Base-by-base conservation (phyloP, 2,888 invertebrate genomes). In the Rhaphigaster nebulosa region DNA sequence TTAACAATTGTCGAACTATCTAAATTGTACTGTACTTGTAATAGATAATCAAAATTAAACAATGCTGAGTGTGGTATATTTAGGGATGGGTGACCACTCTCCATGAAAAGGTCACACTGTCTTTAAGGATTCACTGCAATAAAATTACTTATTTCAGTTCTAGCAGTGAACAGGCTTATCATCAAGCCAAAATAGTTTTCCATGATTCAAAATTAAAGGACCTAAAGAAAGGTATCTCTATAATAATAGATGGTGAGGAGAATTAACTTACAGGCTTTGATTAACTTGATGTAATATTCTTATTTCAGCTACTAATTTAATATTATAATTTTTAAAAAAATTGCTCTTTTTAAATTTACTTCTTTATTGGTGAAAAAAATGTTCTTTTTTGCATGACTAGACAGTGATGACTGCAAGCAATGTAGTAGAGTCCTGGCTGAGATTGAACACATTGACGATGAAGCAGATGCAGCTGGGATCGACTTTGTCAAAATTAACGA, bases 351-450 rank as follows among this genome's bases (percentile, higher is more conserved):
- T 54, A 89, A 50, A 91, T 92, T 90, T 84, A 91, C 80, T 60
- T 29, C 8, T 90, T 52, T 52, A 84, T 56, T 96, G 60, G 60
- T n/a, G 12, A 96, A 54, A 65, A 45, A 41, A 87, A 87, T 87
- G 41, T 65, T 90, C 4, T 52, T 54, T 60, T 89, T 84, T 84
- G 26, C 26, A 56, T 88, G 88, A 88, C 94, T 95, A 98, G 98
- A 98, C 95, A 98, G 98, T 95, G 97, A 97, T 95, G 98, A 98
- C 94, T 98, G 98, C 95, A 98, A 98, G 94, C 98, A 98, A 94
- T 98, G 98, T 93, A 97, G 97, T 92, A 96, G 97, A 93, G 98
- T 98, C 50, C 95, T 98, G 92, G 95, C 96, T 65, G 98, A 98
- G 94, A 97, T 98, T 92, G 98, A 98, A 93, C 98, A 98, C 94